Evolutionary conservation across 2,113 vertebrate species (phyloP), one percentile per base, ranked within the genome.

Genomic region (Arizona elegans): DNA sequence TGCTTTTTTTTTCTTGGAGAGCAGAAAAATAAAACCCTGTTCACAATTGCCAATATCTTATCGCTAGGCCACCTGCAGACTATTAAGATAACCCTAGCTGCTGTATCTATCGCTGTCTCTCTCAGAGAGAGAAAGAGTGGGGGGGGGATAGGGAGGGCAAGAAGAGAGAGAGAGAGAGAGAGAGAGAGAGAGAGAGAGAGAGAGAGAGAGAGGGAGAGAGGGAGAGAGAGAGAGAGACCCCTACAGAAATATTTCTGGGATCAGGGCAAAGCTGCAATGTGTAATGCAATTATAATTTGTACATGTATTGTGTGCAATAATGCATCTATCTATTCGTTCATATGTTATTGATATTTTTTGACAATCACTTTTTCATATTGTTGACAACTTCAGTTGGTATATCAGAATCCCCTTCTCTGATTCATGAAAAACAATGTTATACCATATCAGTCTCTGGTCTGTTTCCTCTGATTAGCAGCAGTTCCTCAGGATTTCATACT

Each of bases 61-160:
- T 3, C 10, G 19, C 4, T 52, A 59, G 95, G 75, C 58, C 93
- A 95, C 65, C 38, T 92, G 92, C 90, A 93, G 92, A 85, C 92
- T 92, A 2, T 59, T 90, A 52, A 88, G 92, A 90, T 75, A 93
- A 95, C 21, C 4, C 19, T 0, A 93, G 62, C n/a, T 9, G 87
- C 29, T 8, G 75, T 52, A 17, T 88, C 92, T 11, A 38, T 81
- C 1, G 6, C 17, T 81, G n/a, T 38, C 70, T 81, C 70, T 38
- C 70, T 38, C 1, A 81, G 33, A 43, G 17, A 81, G 15, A 81
- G 75, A 38, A 17, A 19, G 7, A 11, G 2, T 26, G 1, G 24
- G 24, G 0, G 24, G 0, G 26, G 0, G 26, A 7, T 11, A 62
- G 59, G 29, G 29, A 15, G 29, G 65, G 11, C 7, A 62, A 24